These are phyloP conservation scores for Sinocyclocheilus anophthalmus DNA, from an alignment of 2,113 vertebrate species.

Conservation along the genomic window DNA sequence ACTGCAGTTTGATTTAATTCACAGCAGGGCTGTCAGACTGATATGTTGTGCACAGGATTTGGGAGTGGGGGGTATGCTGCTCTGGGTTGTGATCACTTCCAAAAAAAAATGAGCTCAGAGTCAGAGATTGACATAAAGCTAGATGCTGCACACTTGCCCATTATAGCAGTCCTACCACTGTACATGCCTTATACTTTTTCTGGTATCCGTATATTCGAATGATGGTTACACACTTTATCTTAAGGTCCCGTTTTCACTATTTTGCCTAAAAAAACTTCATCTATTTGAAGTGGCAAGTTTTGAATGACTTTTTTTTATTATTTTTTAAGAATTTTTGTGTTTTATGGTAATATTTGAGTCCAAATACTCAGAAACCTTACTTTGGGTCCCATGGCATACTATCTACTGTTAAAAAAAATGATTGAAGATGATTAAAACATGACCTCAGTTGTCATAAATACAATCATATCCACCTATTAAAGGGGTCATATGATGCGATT, in stretches of 20 bases:
- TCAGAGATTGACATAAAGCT: background rate
- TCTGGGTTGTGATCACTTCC: background rate
- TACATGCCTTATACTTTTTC: background rate
- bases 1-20: slow-evolving; percentile 2
- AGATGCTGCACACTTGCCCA: background rate
- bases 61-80: background rate
- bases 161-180: background rate
- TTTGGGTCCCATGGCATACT: too few relatives aligned
- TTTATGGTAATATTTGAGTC: too few relatives aligned
- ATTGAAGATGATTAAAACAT: too few relatives aligned
- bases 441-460: too few relatives aligned
- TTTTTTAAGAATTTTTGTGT: too few relatives aligned
- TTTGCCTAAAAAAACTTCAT: background rate
- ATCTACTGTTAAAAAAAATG: too few relatives aligned
- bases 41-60: background rate
- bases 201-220: background rate
- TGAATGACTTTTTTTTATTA: too few relatives aligned
- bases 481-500: too few relatives aligned
- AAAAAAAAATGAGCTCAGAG: background rate
- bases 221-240: background rate
- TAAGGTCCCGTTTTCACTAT: background rate
- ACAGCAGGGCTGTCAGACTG: slow-evolving; percentile 23
- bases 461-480: too few relatives aligned
- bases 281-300: too few relatives aligned
- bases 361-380: too few relatives aligned